Percentiles rank a stretch among this genome's conserved stretches.
These are phyloP conservation scores for Eupithecia insigniata DNA, from an alignment of 2,888 invertebrate genomes.

Conservation along the genomic window DNA sequence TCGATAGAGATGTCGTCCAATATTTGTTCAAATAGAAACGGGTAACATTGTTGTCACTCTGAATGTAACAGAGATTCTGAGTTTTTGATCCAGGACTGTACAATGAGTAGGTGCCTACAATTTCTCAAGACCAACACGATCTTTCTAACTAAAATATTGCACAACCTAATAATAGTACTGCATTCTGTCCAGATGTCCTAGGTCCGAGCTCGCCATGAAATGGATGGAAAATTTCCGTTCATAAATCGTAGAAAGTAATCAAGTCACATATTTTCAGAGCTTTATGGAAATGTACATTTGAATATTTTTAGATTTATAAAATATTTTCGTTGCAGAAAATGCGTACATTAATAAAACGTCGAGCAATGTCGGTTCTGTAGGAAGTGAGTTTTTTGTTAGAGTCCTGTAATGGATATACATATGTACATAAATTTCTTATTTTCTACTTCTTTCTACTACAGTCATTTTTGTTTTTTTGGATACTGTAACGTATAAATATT, in stretches of 20 bases:
- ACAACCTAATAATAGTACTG: conserved; percentile 14
- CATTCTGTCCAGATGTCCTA: conserved; percentile 26
- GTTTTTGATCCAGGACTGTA: background rate
- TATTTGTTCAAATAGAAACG: background rate
- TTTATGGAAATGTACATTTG: background rate
- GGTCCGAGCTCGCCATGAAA: conserved; percentile 30
- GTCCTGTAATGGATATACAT: background rate
- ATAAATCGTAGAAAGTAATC: conserved; percentile 20
- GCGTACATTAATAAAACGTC: background rate
- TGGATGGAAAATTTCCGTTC: conserved; percentile 36
- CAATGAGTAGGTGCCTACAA: background rate
- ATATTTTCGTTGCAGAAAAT: background rate
- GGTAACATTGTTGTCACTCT: background rate
- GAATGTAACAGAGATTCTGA: background rate
- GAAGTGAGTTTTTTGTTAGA: background rate
- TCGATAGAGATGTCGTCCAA: background rate
- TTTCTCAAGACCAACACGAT: background rate
- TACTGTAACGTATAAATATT: background rate
- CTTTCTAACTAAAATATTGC: background rate
- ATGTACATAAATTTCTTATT: too few relatives aligned
- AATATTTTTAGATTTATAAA: background rate
- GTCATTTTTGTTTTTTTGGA: background rate
- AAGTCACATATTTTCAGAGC: conserved; percentile 16
- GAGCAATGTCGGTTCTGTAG: too few relatives aligned
- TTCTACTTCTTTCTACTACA: background rate